Evolutionary conservation across 2,888 invertebrate species (phyloP).

Genomic region (Pristionchus japonicus): DNA sequence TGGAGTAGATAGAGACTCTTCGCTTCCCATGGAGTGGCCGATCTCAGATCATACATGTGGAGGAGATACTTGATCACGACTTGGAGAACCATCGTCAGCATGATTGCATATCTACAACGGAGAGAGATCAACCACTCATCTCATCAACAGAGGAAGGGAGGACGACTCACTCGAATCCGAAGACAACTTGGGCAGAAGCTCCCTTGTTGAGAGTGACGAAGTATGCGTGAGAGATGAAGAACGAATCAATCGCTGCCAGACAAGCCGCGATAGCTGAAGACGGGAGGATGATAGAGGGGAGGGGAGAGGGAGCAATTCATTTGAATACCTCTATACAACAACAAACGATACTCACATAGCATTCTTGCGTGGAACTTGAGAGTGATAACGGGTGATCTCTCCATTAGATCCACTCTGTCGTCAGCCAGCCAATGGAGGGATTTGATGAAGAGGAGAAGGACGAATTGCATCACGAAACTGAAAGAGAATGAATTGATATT

Average conservation of each 20-base stretch:
- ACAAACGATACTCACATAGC: conserved; percentile 78
- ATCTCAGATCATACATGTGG: conserved; percentile 92
- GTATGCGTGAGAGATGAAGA: conserved; percentile 93
- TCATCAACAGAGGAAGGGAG: no score
- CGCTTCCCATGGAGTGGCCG: conserved; percentile 91
- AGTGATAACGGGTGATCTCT: conserved; percentile 96
- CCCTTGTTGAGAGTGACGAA: conserved; percentile 92
- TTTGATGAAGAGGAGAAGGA: conserved; percentile 89
- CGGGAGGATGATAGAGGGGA: not conserved
- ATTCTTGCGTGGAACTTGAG: conserved; percentile 94
- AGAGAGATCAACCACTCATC: not conserved
- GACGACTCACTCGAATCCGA: conserved; percentile 92
- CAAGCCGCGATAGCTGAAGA: conserved; percentile 83
- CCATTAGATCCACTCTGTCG: conserved; percentile 99
- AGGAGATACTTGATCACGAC: conserved; percentile 91
- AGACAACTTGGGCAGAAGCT: conserved; percentile 96
- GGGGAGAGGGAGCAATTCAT: not conserved
- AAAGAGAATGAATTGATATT: not conserved
- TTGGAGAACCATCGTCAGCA: conserved; percentile 85
- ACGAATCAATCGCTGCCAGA: conserved; percentile 87
- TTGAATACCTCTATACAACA: not conserved
- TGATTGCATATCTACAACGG: conserved; percentile 86
- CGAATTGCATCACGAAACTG: conserved; percentile 93
- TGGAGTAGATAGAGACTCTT: conserved; percentile 97
- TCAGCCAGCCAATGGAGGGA: conserved; percentile 99